Evolutionary conservation across 2,113 vertebrate species (phyloP).

Genomic region (Microcebus griseorufus): DNA sequence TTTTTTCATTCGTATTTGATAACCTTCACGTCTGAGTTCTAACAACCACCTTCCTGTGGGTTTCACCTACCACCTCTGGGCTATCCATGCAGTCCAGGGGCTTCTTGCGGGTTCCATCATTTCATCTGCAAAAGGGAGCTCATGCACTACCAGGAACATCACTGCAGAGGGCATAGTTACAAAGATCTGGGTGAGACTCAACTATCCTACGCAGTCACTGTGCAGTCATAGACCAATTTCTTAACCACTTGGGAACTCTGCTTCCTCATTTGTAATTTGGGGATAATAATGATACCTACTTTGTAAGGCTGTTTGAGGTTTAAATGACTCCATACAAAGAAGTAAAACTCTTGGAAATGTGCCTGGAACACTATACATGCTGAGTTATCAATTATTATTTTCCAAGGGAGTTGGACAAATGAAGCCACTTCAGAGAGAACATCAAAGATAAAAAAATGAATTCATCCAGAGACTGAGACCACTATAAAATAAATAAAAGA

Average conservation of each 20-base stretch:
- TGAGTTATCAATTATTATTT: background rate
- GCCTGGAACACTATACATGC: background rate
- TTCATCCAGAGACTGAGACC: background rate
- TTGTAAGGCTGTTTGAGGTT: background rate
- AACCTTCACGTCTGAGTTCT: background rate
- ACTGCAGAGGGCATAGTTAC: background rate
- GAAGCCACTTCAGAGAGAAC: background rate
- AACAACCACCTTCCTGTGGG: background rate
- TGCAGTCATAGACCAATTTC: background rate
- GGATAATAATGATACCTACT: background rate
- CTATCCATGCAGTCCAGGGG: rapidly evolving
- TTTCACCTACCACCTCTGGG: background rate
- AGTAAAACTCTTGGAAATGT: background rate
- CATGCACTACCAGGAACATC: background rate
- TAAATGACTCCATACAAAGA: background rate
- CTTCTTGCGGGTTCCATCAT: background rate
- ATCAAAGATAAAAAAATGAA: background rate
- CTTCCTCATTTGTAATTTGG: background rate
- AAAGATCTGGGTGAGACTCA: background rate
- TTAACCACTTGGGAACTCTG: background rate
- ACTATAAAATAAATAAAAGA: background rate
- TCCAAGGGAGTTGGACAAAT: background rate
- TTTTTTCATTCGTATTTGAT: background rate
- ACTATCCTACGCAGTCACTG: background rate
- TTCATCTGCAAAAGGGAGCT: no score